Conservation (phyloP, 2,113 vertebrate genomes). For the Sinocyclocheilus maitianheensis region DNA sequence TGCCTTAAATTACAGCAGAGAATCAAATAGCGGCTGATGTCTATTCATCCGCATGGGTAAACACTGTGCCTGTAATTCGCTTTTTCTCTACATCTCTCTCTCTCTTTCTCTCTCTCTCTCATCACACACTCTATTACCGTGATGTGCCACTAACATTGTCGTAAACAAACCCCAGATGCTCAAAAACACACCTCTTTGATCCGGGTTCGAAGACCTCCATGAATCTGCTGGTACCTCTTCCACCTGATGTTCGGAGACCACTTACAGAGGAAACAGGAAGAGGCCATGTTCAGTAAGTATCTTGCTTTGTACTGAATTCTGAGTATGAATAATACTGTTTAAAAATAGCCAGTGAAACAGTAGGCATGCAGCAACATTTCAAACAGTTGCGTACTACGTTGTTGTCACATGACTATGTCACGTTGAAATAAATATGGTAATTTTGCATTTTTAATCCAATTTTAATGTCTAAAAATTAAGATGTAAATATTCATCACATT, state of each 20-base stretch:
- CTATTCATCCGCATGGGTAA: constrained; percentile 57
- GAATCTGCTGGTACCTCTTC: constrained; percentile 33
- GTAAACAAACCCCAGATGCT: constrained; percentile 79
- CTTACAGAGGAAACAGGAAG: constrained; percentile 13
- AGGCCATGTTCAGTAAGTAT: neutral
- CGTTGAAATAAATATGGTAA: neutral
- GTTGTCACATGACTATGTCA: too few species aligned
- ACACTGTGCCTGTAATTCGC: constrained; percentile 49
- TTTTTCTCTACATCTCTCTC: constrained; percentile 41
- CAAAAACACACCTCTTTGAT: constrained; percentile 57
- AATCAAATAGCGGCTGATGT: constrained; percentile 76
- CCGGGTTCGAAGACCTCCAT: constrained; percentile 51
- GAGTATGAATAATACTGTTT: neutral
- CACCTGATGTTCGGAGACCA: constrained; percentile 23
- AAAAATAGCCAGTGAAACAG: neutral
- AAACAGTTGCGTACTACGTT: too few species aligned
- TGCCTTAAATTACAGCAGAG: constrained; percentile 75
- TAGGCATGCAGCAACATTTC: neutral
- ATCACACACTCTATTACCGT: constrained; percentile 78
- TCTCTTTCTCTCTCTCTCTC: constrained; percentile 48
- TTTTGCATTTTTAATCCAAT: neutral
- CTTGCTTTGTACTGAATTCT: neutral
- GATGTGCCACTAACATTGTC: constrained; percentile 77
- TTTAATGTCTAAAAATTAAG: neutral
- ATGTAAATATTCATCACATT: too few species aligned